Evolutionary conservation across 1,140 invertebrate species (phyloP), one percentile per base, ranked within the genome.

Genomic region (Colletes gigas): DNA sequence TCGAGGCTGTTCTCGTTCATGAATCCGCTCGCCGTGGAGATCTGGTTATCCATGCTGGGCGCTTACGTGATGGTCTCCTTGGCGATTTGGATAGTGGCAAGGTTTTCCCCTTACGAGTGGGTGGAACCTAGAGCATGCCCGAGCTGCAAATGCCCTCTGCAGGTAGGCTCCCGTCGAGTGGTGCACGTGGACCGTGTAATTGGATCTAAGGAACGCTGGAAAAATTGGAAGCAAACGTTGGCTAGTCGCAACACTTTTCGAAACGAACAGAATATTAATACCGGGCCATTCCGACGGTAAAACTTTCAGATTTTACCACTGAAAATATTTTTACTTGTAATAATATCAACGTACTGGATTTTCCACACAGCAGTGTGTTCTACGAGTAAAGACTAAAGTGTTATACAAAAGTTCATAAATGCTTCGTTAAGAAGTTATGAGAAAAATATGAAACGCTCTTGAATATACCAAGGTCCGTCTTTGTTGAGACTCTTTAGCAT

Each of bases 31-130:
- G 95, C 95, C 15, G 93, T 95, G 70, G 95, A 96, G 89, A 95
- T 96, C 78, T 96, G 96, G 96, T 89, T 96, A 21, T 96, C 94
- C 82, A 94, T 96, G 90, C 90, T 96, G 44, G 95, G 94, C 9
- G 95, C 95, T 81, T 96, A 96, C 91, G 90, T 95, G 54, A 94
- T 95, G 84, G 95, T 96, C 30, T 96, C 95, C 47, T 88, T 96
- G 76, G 96, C 95, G 6, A 96, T 97, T 90, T 97, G 96, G 93
- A 94, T 96, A 74, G 94, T 97, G 75, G 96, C 96, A 52, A 91
- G 94, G 71, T 95, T 96, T 87, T 96, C 95, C 44, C 96, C 96
- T 30, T 95, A 96, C 88, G 96, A 96, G 88, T 96, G 96, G 96
- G 89, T 95, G 92, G 92, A 95, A 93, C 84, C 95, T 93, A 91